phyloP scores from a whole-genome alignment of 2,113 vertebrate species.

The Oreotragus oreotragus region DNA sequence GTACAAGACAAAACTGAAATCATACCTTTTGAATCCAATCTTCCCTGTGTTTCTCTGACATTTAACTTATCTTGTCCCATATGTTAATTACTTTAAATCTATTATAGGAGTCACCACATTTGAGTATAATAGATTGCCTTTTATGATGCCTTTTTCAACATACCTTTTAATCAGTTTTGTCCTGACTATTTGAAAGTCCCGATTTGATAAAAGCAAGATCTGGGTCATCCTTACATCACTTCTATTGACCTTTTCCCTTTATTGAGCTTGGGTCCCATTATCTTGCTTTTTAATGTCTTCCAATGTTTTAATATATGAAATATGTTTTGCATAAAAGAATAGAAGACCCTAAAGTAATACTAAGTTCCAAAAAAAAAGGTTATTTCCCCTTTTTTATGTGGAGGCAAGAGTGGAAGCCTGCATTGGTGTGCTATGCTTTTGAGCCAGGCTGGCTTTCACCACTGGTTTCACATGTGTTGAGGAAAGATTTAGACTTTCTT shows the following conservation, averaged over 20 bases:
- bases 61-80: not conserved
- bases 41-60: not conserved
- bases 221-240: not conserved
- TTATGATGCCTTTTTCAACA: not conserved
- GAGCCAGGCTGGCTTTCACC: not conserved
- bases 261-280: not conserved
- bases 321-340: not conserved
- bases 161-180: not conserved
- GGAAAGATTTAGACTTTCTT: not conserved
- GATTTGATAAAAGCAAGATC: not conserved
- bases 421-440: not conserved
- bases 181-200: not conserved
- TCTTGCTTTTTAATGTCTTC: not conserved
- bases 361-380: not conserved
- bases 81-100: not conserved
- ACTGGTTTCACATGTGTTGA: not conserved
- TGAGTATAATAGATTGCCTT: not conserved
- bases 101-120: not conserved
- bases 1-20: not conserved
- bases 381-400: not conserved
- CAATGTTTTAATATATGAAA: not conserved
- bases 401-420: not conserved
- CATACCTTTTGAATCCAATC: not conserved
- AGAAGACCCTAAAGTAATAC: not conserved
- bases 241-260: slow-evolving; percentile 18